Base-by-base conservation (phyloP, 1,140 invertebrate genomes). In the Dreissena polymorpha region DNA sequence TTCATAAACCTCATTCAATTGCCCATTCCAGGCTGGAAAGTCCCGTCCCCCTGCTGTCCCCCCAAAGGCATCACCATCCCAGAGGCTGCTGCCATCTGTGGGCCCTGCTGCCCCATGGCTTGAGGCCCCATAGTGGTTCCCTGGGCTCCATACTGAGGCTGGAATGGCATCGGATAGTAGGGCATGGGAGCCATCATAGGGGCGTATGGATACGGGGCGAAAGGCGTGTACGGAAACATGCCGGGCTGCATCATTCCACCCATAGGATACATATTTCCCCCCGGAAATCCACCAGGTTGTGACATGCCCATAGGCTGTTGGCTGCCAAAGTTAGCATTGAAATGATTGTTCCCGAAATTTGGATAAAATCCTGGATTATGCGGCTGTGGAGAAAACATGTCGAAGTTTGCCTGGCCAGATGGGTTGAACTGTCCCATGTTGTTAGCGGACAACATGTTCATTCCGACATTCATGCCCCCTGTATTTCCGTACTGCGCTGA, bases 121-220 rank as follows among this genome's bases (percentile, higher is more conserved):
- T 63, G 63, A 51, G 65, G 70, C 2, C 71, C 70, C 70, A 64
- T 55, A 27, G 13, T 81, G 13, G 12, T 60, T 27, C 57, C 70
- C 25, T 82, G 79, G 18, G 23, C 71, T 55, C 79, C 79, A 82
- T 82, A 82, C 64, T 82, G 79, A 49, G 79, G 70, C 23, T 82
- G 79, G 50, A 82, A 82, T 10, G 79, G 79, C 79, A 82, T 74
- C 25, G 79, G 79, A 74, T 82, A 82, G 63, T 82, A 82, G 64
- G 79, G 79, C 79, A 82, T 82, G 12, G 79, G 79, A 10, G 53
- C 18, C 77, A 80, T 80, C 77, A 80, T 80, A 1, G 79, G 63
- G 0, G 79, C n/a, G 23, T 82, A 82, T 39, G 79, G 79, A 51
- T 82, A 82, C 12, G 79, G 57, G 0, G 79, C 29, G 25, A 82